Evolutionary conservation across 2,113 vertebrate species (phyloP).

Genomic region (Tringa solitaria): DNA sequence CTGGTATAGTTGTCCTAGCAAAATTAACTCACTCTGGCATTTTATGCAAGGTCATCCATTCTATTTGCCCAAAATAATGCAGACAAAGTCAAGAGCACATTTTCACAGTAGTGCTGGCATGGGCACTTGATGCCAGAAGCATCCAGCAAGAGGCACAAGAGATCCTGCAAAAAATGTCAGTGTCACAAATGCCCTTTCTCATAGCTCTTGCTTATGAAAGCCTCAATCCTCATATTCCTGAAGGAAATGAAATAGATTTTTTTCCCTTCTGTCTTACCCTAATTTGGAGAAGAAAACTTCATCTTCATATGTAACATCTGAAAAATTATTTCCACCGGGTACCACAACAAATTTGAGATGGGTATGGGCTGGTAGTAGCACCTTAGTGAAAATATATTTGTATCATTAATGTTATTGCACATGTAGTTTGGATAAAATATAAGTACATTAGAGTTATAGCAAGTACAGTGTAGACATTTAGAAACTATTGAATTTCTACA

Average conservation of each 20-base stretch:
- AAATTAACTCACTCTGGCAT: not conserved
- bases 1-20: not conserved
- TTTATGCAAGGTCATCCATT: not conserved
- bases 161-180: not conserved
- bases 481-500: not conserved
- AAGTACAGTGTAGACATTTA: not conserved
- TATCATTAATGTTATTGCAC: not conserved
- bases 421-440: not conserved
- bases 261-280: too few species aligned
- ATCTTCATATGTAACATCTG: not conserved
- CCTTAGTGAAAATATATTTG: not conserved
- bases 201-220: not conserved
- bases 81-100: not conserved
- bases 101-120: not conserved
- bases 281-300: not conserved
- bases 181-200: not conserved
- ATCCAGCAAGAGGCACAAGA: not conserved
- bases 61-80: not conserved
- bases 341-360: not conserved
- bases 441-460: not conserved
- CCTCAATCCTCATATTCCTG: not conserved
- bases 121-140: not conserved
- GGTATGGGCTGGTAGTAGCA: not conserved
- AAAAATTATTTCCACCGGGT: not conserved
- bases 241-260: not conserved